Conservation (phyloP, 2,113 vertebrate species). For the Pelmatolapia mariae region DNA sequence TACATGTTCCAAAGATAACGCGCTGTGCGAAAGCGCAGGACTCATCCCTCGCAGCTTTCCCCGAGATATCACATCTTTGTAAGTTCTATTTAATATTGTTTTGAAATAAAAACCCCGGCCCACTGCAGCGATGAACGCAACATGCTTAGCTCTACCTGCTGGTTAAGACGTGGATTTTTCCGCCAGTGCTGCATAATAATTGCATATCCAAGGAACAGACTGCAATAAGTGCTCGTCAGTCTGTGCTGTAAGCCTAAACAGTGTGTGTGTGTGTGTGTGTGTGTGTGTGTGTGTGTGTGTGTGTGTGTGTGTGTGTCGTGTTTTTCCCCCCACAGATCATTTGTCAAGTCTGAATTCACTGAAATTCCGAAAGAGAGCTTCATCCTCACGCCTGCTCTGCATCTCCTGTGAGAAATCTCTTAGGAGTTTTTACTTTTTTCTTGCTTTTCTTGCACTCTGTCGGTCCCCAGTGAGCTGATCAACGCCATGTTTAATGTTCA, state of each 20-base stretch:
- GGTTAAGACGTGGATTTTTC: not conserved
- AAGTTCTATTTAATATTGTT: constrained; percentile 66
- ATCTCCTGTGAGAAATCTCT: constrained; percentile 89
- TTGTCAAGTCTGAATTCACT: constrained; percentile 72
- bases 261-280: not conserved
- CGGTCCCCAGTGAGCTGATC: constrained; percentile 18
- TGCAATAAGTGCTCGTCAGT: not conserved
- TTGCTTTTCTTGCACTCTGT: constrained; percentile 35
- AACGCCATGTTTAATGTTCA: constrained; percentile 52
- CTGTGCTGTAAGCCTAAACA: not conserved
- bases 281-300: not conserved
- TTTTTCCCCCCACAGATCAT: constrained; percentile 73
- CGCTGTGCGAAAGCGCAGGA: constrained; percentile 91
- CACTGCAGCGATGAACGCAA: not conserved
- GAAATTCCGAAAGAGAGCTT: constrained; percentile 77
- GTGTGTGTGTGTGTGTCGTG: not conserved
- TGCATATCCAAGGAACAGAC: not conserved
- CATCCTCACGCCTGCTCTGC: constrained; percentile 93
- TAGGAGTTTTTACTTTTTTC: constrained; percentile 39
- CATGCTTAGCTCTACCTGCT: not conserved
- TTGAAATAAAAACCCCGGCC: not conserved
- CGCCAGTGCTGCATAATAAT: not conserved
- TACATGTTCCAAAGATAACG: constrained; percentile 99
- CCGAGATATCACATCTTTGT: constrained; percentile 94
- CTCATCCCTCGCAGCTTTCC: constrained; percentile 92